Conservation (phyloP, 2,888 invertebrate species). For the Hedya salicella region DNA sequence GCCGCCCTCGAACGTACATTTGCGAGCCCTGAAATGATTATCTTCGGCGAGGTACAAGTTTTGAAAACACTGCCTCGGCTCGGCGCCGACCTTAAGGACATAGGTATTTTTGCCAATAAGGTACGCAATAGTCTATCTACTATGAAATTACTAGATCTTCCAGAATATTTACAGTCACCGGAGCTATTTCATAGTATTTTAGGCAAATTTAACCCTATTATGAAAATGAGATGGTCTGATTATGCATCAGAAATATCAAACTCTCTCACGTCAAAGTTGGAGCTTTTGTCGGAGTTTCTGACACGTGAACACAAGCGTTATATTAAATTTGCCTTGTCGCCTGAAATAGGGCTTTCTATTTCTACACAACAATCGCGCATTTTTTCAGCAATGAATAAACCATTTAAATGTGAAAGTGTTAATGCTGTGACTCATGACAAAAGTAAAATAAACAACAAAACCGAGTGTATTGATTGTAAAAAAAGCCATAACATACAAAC, state of each 20-base stretch:
- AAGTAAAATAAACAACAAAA: no score
- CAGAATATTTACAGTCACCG: not conserved
- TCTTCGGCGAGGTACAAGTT: not conserved
- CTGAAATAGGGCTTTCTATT: no score
- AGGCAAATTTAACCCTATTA: not conserved
- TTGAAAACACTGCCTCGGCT: not conserved
- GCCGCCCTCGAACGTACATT: not conserved
- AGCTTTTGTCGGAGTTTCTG: no score
- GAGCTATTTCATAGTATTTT: conserved; percentile 4
- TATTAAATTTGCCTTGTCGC: no score
- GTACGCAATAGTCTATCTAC: not conserved
- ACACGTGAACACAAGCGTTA: no score
- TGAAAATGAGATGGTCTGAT: conserved; percentile 3
- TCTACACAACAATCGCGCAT: not conserved
- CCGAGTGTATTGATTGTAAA: not conserved
- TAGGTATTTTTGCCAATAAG: not conserved
- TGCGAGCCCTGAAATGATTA: not conserved
- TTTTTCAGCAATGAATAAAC: not conserved
- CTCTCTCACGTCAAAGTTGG: no score
- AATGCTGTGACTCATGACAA: not conserved
- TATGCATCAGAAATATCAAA: not conserved
- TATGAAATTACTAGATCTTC: not conserved
- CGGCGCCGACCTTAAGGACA: not conserved
- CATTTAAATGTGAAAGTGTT: not conserved
- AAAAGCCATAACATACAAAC: not conserved